phyloP scores from a whole-genome alignment of 2,797 vertebrate genomes.

The Scolopax bukidnonensis region DNA sequence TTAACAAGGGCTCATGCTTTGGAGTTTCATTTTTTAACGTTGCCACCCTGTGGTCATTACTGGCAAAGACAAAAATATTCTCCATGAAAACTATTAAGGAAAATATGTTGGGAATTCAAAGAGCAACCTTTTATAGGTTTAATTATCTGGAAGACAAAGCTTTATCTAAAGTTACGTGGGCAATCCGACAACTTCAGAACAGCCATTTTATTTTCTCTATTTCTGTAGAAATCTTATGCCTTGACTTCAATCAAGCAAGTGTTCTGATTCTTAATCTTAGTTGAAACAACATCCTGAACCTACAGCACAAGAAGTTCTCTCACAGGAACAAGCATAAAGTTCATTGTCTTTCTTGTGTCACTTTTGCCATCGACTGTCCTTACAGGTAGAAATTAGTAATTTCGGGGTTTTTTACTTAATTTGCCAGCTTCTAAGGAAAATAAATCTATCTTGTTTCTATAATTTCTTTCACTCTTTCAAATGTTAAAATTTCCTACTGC shows the following conservation, averaged over 20 bases:
- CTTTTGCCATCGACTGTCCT: background rate
- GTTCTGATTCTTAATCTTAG: background rate
- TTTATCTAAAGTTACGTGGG: fast-evolving
- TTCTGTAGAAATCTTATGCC: background rate
- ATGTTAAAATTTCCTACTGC: background rate
- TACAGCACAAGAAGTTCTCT: background rate
- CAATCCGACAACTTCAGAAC: background rate
- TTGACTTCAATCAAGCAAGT: background rate
- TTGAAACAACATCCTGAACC: background rate
- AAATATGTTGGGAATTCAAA: background rate
- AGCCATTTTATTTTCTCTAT: background rate
- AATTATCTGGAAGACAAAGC: background rate
- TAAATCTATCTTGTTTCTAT: fast-evolving
- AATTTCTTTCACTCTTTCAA: background rate
- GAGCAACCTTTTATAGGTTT: fast-evolving
- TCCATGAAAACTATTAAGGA: fast-evolving
- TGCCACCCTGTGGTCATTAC: conserved; percentile 15
- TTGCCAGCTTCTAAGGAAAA: background rate
- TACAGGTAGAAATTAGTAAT: background rate
- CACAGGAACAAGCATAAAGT: background rate
- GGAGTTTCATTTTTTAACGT: background rate
- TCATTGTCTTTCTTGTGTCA: background rate
- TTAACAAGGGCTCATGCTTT: background rate
- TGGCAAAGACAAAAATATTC: background rate
- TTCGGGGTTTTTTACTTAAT: background rate